Conservation (phyloP, 2,797 vertebrate species). For the Propithecus perrieri region DNA sequence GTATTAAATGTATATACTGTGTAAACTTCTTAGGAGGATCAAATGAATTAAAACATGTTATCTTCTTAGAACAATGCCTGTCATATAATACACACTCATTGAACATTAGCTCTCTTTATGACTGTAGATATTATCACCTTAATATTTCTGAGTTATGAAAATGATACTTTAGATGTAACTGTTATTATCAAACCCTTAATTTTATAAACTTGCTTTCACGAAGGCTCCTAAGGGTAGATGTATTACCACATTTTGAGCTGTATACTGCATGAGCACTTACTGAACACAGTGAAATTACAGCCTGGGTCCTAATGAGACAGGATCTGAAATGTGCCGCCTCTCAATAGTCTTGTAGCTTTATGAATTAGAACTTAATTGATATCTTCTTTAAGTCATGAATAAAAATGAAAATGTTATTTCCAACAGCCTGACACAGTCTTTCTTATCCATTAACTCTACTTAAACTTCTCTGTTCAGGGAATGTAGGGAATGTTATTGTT, state of each 20-base stretch:
- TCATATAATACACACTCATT: rapidly evolving
- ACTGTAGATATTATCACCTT: rapidly evolving
- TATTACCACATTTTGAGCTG: not conserved
- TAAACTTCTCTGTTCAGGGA: not conserved
- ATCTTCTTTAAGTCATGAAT: not conserved
- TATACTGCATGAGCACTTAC: not conserved
- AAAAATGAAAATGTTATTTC: not conserved
- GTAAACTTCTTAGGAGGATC: not conserved
- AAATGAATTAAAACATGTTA: rapidly evolving
- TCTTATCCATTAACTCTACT: not conserved
- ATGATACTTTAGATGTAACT: not conserved
- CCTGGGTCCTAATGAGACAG: not conserved
- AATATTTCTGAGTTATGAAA: not conserved
- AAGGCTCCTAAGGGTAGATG: not conserved
- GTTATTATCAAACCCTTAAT: not conserved
- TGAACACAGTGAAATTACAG: not conserved
- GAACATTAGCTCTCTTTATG: not conserved
- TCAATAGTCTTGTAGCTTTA: too few relatives aligned
- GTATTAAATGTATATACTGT: too few relatives aligned
- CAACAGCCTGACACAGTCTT: not conserved
- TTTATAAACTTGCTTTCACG: not conserved
- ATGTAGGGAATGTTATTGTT: not conserved
- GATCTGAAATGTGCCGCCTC: not conserved
- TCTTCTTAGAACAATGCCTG: not conserved
- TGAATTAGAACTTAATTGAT: not conserved